These are phyloP conservation scores for Pogoniulus pusillus DNA, from an alignment of 2,797 vertebrate genomes.

Conservation along the genomic window DNA sequence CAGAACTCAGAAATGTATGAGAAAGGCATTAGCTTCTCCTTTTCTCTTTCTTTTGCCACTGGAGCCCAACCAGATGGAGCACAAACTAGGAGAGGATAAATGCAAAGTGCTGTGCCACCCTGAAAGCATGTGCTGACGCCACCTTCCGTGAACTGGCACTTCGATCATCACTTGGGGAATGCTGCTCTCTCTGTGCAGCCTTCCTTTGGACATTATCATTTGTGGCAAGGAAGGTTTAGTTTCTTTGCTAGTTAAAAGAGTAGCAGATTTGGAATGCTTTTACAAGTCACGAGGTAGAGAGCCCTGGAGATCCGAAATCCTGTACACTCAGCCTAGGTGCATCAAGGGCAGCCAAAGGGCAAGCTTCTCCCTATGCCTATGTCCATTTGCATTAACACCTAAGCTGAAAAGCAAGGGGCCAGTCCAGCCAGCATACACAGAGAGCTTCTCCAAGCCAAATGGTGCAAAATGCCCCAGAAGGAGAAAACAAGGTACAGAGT, in stretches of 20 bases:
- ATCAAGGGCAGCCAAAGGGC: slow-evolving; percentile 18
- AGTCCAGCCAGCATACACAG: neutral
- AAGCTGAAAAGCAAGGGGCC: neutral
- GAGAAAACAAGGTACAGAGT: neutral
- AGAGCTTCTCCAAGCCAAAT: neutral
- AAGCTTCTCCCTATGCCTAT: neutral
- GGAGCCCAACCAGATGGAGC: slow-evolving; percentile 62
- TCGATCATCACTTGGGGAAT: slow-evolving; percentile 45
- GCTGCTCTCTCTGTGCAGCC: slow-evolving; percentile 21
- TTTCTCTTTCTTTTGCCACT: neutral
- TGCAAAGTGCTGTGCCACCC: slow-evolving; percentile 45
- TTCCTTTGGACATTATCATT: slow-evolving; percentile 40
- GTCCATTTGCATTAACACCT: neutral
- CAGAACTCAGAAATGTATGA: slow-evolving; percentile 34
- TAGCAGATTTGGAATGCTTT: slow-evolving; percentile 4
- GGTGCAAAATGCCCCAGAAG: neutral
- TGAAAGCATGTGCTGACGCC: slow-evolving; percentile 52
- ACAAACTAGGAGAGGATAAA: slow-evolving; percentile 71
- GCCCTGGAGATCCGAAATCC: neutral
- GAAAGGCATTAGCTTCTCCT: slow-evolving; percentile 48
- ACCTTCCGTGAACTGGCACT: slow-evolving; percentile 55
- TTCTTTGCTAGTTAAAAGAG: neutral
- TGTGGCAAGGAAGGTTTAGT: slow-evolving; percentile 47
- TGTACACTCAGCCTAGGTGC: neutral
- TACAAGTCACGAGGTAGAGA: neutral